Evolutionary conservation across 1,140 invertebrate species (phyloP).

Genomic region (Cotesia chilonis): DNA sequence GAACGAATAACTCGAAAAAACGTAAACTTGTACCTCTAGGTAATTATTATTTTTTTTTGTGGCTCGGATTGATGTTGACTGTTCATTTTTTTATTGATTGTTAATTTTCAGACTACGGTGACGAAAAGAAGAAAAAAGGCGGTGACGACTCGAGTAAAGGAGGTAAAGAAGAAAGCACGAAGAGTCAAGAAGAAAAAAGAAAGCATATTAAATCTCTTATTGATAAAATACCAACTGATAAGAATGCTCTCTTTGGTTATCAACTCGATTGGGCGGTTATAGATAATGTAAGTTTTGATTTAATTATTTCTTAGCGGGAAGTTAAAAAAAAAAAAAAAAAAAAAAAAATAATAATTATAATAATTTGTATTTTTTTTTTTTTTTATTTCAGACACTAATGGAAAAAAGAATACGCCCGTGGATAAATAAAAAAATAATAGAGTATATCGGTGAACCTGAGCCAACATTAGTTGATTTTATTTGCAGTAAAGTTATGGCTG

Average conservation of each 20-base stretch:
- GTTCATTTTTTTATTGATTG: neutral
- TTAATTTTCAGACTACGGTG: constrained; percentile 71
- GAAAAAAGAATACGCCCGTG: constrained; percentile 97
- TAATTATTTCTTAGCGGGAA: neutral
- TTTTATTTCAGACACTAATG: constrained; percentile 76
- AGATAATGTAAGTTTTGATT: constrained; percentile 71
- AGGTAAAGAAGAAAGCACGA: constrained; percentile 73
- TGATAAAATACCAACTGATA: constrained; percentile 97
- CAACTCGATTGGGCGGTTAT: constrained; percentile 91
- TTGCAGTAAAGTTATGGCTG: constrained; percentile 95
- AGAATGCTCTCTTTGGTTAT: constrained; percentile 94
- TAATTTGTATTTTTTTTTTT: no score
- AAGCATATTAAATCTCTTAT: constrained; percentile 97
- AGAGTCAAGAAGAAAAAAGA: constrained; percentile 92
- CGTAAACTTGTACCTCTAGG: constrained; percentile 85
- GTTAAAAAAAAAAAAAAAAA: no score
- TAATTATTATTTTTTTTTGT: constrained; percentile 50
- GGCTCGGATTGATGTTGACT: neutral
- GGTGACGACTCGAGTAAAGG: constrained; percentile 68
- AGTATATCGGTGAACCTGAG: constrained; percentile 99
- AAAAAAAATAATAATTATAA: no score
- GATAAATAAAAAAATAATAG: constrained; percentile 99
- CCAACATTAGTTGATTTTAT: constrained; percentile 99
- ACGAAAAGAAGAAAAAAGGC: constrained; percentile 70
- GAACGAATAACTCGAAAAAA: constrained; percentile 74